A percentile compares a stretch with the other conserved stretches of the same genome.
phyloP scores from a whole-genome alignment of 64 coral and sea anemone species.

The Montipora cactus region DNA sequence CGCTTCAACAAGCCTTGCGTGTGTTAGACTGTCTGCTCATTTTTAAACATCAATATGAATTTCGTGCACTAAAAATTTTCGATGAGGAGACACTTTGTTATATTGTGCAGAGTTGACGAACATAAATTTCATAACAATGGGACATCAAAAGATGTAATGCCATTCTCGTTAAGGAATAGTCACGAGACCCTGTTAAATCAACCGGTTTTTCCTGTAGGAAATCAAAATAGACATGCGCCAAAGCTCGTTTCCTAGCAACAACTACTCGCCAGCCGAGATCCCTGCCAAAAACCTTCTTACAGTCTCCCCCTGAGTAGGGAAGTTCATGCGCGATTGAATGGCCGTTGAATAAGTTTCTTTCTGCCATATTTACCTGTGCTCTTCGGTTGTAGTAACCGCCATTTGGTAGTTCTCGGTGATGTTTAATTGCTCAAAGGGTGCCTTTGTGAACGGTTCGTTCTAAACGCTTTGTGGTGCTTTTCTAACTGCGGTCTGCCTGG shows the following conservation, averaged over 20 bases:
- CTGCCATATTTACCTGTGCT: slow-evolving; percentile 35
- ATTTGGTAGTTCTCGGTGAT: slow-evolving; percentile 26
- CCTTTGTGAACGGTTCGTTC: not conserved
- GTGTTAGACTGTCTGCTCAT: not conserved
- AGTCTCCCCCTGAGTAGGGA: slow-evolving; percentile 10
- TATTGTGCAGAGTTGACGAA: slow-evolving; percentile 3
- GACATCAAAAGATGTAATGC: slow-evolving; percentile 15
- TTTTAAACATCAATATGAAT: not conserved
- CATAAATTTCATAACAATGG: slow-evolving; percentile 37
- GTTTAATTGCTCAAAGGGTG: not conserved
- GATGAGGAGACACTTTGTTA: not conserved
- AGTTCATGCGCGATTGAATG: slow-evolving; percentile 53
- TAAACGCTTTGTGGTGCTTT: slow-evolving; percentile 1
- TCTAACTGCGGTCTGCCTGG: slow-evolving; percentile 1
- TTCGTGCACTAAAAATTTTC: not conserved
- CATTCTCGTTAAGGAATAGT: slow-evolving; percentile 16
- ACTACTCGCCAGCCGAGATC: not conserved
- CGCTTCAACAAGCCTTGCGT: not conserved
- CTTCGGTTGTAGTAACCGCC: slow-evolving; percentile 28
- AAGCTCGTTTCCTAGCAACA: slow-evolving; percentile 22
- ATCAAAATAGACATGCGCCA: not conserved
- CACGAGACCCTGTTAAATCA: slow-evolving; percentile 21
- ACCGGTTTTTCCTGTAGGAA: slow-evolving; percentile 55
- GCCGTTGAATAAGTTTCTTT: slow-evolving; percentile 31
- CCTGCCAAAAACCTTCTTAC: slow-evolving; percentile 23